These are phyloP conservation scores for Alectura lathami DNA, from an alignment of 2,113 vertebrate species.

Conservation along the genomic window DNA sequence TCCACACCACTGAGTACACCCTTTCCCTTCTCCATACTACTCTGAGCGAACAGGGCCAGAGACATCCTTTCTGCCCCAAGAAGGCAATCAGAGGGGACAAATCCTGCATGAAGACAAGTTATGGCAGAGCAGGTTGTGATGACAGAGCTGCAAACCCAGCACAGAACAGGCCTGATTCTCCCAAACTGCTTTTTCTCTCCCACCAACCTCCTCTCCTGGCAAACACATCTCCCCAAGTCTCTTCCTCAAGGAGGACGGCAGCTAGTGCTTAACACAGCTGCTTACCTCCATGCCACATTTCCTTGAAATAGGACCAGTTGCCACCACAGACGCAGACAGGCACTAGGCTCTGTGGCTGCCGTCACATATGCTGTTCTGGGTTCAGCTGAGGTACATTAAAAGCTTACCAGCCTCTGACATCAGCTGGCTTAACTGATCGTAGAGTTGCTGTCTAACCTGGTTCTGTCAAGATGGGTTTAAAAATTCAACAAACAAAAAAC, in stretches of 20 bases:
- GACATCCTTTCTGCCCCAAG: background rate
- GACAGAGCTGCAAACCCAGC: background rate
- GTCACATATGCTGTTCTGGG: background rate
- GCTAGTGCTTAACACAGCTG: background rate
- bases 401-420: background rate
- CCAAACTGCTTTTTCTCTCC: background rate
- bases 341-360: background rate
- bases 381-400: conserved; percentile 26
- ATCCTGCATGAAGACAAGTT: background rate
- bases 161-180: background rate
- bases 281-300: background rate
- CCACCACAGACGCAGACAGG: background rate
- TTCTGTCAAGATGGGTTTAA: conserved; percentile 56
- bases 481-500: conserved; percentile 35
- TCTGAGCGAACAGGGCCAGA: background rate
- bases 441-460: conserved; percentile 31
- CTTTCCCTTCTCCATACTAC: background rate
- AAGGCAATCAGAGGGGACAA: background rate
- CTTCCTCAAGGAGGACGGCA: background rate
- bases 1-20: accelerated
- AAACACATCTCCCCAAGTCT: background rate
- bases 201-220: background rate
- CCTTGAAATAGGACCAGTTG: background rate
- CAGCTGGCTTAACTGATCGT: background rate
- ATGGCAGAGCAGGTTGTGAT: background rate